A percentile compares a stretch with the other conserved stretches of the same genome.
phyloP scores from a whole-genome alignment of 1,140 invertebrate genomes.

The Scylla paramamosain region DNA sequence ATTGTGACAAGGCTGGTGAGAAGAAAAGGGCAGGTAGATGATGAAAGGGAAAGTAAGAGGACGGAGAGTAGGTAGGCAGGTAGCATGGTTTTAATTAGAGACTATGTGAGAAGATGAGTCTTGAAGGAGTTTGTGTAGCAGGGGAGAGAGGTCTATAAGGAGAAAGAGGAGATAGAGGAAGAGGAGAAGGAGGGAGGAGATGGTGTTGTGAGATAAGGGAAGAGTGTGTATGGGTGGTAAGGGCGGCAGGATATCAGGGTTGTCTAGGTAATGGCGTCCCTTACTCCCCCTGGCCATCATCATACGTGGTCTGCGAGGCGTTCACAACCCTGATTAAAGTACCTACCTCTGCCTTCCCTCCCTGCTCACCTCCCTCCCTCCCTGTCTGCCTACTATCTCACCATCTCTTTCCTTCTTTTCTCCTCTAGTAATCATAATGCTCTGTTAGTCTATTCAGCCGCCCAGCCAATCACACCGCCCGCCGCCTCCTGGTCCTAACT shows the following conservation, averaged over 20 bases:
- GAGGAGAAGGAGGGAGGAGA: background rate
- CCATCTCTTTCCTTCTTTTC: background rate
- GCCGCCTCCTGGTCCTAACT: background rate
- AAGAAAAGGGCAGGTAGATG: no score
- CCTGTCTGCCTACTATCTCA: background rate
- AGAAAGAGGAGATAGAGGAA: background rate
- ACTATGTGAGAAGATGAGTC: background rate
- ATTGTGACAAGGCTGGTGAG: no score
- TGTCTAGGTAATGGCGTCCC: background rate
- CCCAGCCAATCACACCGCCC: background rate
- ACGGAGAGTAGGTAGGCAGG: background rate
- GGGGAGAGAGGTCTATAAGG: background rate
- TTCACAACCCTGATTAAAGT: background rate
- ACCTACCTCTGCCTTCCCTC: background rate
- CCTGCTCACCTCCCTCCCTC: background rate
- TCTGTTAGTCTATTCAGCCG: background rate
- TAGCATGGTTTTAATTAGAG: background rate
- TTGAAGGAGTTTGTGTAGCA: background rate
- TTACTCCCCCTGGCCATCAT: background rate
- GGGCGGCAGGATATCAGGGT: background rate
- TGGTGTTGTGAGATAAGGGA: no score
- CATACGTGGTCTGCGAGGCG: background rate
- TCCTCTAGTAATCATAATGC: conserved; percentile 13
- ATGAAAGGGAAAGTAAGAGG: background rate
- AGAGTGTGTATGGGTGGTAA: no score